phyloP scores from a whole-genome alignment of 2,797 vertebrate species.

The Simalia tracyae region DNA sequence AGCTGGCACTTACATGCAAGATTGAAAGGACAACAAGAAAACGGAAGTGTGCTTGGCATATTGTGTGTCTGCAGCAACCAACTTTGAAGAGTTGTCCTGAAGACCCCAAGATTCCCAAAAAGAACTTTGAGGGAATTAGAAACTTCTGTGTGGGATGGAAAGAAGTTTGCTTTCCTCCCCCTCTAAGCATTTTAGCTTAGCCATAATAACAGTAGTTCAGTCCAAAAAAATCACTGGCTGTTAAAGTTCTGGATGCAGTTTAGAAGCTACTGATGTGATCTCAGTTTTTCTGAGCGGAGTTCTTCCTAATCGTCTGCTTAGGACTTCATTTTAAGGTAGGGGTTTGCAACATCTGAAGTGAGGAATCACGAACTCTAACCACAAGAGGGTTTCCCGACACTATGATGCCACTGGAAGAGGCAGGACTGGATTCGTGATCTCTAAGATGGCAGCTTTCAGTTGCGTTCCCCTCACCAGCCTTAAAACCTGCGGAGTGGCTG shows the following conservation, averaged over 20 bases:
- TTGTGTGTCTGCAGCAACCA: not conserved
- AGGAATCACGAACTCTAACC: not conserved
- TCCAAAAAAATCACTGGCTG: not conserved
- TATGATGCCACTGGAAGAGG: not conserved
- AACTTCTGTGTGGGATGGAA: not conserved
- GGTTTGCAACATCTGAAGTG: not conserved
- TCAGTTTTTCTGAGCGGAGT: not conserved
- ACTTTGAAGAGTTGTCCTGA: not conserved
- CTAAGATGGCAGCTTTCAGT: not conserved
- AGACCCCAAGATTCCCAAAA: not conserved
- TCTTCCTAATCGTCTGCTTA: not conserved
- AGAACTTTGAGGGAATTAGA: not conserved
- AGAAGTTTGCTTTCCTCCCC: not conserved
- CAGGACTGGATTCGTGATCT: not conserved
- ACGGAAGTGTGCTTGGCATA: not conserved
- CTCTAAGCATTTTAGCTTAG: not conserved
- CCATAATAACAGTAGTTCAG: not conserved
- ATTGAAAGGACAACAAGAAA: not conserved
- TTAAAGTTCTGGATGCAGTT: not conserved
- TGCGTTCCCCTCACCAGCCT: slow-evolving; percentile 43
- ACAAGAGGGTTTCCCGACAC: not conserved
- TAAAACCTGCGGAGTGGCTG: slow-evolving; percentile 52
- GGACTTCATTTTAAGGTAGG: not conserved
- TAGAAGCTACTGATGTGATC: not conserved
- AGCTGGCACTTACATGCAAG: not conserved